These are phyloP conservation scores for Polydrusus cervinus DNA, from an alignment of 2,888 invertebrate species.

Conservation along the genomic window DNA sequence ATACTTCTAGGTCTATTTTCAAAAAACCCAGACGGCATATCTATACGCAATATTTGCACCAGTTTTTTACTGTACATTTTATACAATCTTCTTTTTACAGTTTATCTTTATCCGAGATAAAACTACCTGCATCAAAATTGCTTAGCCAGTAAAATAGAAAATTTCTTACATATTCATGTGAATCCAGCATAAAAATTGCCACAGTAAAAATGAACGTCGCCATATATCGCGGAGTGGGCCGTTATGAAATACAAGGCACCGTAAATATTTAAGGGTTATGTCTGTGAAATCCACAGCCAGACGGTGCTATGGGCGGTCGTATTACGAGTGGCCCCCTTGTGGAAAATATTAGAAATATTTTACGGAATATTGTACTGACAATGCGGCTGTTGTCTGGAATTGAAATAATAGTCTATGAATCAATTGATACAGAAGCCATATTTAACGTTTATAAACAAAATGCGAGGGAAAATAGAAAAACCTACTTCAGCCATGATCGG, in stretches of 20 bases:
- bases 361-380: constrained; percentile 39
- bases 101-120: neutral
- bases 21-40: too few relatives aligned
- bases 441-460: too few relatives aligned
- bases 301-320: constrained; percentile 36
- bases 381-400: neutral
- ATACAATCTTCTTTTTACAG: neutral
- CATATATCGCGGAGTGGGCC: constrained; percentile 38
- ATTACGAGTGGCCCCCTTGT: constrained; percentile 44
- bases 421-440: too few relatives aligned
- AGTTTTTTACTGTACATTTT: too few relatives aligned
- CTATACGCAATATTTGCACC: too few relatives aligned
- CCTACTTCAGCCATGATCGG: too few relatives aligned
- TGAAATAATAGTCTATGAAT: too few relatives aligned
- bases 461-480: too few relatives aligned
- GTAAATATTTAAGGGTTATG: constrained; percentile 58
- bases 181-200: constrained; percentile 45
- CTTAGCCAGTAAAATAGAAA: constrained; percentile 24
- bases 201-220: constrained; percentile 40
- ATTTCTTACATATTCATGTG: constrained; percentile 27
- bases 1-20: too few relatives aligned
- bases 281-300: constrained; percentile 35
- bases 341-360: constrained; percentile 36
- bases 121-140: constrained; percentile 13
- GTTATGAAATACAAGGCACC: constrained; percentile 56